phyloP scores from a whole-genome alignment of 1,140 invertebrate species.

The Calliopsis andreniformis region DNA sequence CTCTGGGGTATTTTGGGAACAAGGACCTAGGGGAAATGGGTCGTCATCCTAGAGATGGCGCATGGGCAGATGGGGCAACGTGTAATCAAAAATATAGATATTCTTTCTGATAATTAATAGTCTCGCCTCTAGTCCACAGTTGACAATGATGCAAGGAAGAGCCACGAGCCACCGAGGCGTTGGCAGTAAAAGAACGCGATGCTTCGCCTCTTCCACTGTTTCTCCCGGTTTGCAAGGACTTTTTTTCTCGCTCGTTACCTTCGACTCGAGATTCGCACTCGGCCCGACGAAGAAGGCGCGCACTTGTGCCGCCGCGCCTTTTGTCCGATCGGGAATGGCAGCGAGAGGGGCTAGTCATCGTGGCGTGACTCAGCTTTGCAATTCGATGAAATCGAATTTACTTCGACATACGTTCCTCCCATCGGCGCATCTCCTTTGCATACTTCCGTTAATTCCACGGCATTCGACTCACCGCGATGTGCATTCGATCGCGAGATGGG shows the following conservation, averaged over 20 bases:
- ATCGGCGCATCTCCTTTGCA: background rate
- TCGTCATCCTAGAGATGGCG: no score
- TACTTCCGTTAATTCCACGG: background rate
- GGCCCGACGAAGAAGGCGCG: constrained; percentile 30
- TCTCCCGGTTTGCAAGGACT: background rate
- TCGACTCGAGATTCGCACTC: constrained; percentile 66
- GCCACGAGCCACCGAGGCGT: constrained; percentile 53
- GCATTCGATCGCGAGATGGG: no score
- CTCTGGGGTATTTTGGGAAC: no score
- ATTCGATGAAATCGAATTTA: constrained; percentile 65
- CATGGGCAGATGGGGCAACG: no score
- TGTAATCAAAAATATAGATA: no score
- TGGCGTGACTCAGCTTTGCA: constrained; percentile 55
- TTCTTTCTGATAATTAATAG: no score
- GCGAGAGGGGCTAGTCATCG: constrained; percentile 44
- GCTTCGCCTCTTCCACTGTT: background rate
- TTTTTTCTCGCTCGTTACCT: constrained; percentile 58
- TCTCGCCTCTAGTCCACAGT: no score
- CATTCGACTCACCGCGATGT: no score
- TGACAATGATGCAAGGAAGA: constrained; percentile 58
- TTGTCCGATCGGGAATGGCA: constrained; percentile 51
- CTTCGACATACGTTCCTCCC: constrained; percentile 1
- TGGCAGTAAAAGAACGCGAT: constrained; percentile 14
- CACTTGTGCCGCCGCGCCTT: constrained; percentile 57
- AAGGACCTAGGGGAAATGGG: no score